These are phyloP conservation scores for Drosophila elegans DNA, from an alignment of 1,140 invertebrate genomes.

Conservation along the genomic window DNA sequence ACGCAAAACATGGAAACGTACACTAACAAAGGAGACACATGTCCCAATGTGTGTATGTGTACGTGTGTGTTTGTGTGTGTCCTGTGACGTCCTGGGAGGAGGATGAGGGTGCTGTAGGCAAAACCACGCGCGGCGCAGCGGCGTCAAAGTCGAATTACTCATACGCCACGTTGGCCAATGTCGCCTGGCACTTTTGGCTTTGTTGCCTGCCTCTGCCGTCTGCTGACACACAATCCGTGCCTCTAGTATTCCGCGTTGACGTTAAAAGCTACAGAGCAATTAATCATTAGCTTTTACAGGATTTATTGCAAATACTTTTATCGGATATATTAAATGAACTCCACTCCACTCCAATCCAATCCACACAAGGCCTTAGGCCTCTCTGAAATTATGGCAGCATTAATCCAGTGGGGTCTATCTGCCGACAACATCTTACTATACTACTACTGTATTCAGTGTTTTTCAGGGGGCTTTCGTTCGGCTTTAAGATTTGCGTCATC, in stretches of 20 bases:
- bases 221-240: constrained; percentile 79
- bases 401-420: constrained; percentile 80
- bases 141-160: constrained; percentile 82
- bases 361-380: constrained; percentile 42
- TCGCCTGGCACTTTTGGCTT: constrained; percentile 36
- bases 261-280: constrained; percentile 82
- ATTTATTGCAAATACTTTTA: constrained; percentile 84
- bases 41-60: constrained; percentile 26
- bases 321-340: constrained; percentile 84
- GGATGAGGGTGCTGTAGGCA: constrained; percentile 61
- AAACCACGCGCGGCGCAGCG: constrained; percentile 74
- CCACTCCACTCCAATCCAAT: constrained; percentile 50
- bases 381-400: constrained; percentile 77
- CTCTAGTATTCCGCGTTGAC: constrained; percentile 75
- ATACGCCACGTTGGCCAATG: constrained; percentile 72
- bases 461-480: constrained; percentile 3
- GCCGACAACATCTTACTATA: constrained; percentile 68
- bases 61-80: constrained; percentile 3
- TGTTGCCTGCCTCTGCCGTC: constrained; percentile 50
- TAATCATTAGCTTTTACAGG: constrained; percentile 84
- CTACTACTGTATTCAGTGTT: constrained; percentile 41
- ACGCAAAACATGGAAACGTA: constrained; percentile 79
- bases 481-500: constrained; percentile 82
- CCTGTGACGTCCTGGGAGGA: constrained; percentile 16
- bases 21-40: constrained; percentile 63